Percentiles rank a stretch among this genome's conserved stretches.
Evolutionary conservation across 2,113 vertebrate genomes (phyloP).

Genomic region (Puntigrus tetrazona): DNA sequence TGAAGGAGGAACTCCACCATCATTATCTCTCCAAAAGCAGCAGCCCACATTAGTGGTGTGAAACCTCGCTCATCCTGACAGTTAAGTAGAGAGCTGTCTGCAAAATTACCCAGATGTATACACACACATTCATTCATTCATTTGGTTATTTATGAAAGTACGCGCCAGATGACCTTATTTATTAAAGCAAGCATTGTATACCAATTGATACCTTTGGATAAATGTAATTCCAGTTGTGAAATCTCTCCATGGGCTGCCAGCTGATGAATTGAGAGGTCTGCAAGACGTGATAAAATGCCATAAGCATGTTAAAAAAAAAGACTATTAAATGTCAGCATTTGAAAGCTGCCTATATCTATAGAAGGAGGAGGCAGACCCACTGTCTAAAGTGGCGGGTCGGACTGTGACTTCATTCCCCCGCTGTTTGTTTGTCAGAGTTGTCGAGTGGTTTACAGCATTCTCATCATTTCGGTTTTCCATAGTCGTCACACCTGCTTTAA

Average conservation of each 20-base stretch:
- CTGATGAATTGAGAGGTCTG: constrained; percentile 92
- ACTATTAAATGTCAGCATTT: not conserved
- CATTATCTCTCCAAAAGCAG: constrained; percentile 92
- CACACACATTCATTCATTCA: no score
- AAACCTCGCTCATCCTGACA: constrained; percentile 89
- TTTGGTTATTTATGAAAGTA: not conserved
- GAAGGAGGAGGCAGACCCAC: constrained; percentile 67
- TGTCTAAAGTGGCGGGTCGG: constrained; percentile 87
- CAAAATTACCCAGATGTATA: not conserved
- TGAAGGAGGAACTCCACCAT: constrained; percentile 88
- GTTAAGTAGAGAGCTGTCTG: constrained; percentile 86
- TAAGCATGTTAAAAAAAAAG: not conserved
- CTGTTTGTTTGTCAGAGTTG: constrained; percentile 92
- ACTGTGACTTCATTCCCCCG: constrained; percentile 91
- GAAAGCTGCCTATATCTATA: not conserved
- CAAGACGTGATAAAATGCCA: not conserved
- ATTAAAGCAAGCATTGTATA: not conserved
- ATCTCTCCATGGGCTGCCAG: constrained; percentile 93
- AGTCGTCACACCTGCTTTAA: constrained; percentile 39
- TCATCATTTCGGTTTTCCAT: constrained; percentile 55
- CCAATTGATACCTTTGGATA: constrained; percentile 84
- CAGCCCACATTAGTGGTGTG: constrained; percentile 95
- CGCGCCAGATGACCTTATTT: not conserved
- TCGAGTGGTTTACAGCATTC: constrained; percentile 79
- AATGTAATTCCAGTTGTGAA: constrained; percentile 80